Conservation (phyloP, 1,140 invertebrate species). For the Drosophila suzukii region DNA sequence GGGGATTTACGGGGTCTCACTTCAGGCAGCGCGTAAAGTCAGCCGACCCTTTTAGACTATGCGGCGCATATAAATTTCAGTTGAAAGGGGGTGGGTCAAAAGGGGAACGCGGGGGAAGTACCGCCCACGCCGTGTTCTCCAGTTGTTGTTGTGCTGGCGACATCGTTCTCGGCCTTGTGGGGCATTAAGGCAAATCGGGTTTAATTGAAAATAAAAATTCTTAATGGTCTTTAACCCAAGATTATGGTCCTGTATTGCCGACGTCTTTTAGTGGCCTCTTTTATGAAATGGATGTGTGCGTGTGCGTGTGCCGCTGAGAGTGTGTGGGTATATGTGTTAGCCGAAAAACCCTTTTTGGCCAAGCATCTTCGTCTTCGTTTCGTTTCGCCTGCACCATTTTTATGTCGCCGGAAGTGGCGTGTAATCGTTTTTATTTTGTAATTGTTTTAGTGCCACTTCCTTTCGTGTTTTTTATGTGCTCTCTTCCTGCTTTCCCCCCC, state of each 20-base stretch:
- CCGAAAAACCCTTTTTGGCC: constrained; percentile 62
- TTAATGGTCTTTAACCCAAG: constrained; percentile 83
- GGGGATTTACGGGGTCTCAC: constrained; percentile 24
- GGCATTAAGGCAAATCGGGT: constrained; percentile 83
- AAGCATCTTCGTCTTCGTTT: constrained; percentile 33
- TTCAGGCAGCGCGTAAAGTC: constrained; percentile 66
- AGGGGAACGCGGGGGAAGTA: not conserved
- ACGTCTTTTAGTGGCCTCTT: constrained; percentile 79
- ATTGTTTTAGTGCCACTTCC: constrained; percentile 83
- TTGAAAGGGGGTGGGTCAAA: constrained; percentile 2
- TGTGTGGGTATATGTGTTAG: constrained; percentile 30
- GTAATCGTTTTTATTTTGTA: constrained; percentile 83
- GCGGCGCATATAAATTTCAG: constrained; percentile 78
- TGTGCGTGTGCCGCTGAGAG: constrained; percentile 7
- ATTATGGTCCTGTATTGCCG: constrained; percentile 79
- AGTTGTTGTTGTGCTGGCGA: constrained; percentile 57
- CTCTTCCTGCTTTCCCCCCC: constrained; percentile 35
- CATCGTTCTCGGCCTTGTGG: constrained; percentile 81
- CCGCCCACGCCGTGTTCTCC: constrained; percentile 53
- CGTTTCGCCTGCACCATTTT: constrained; percentile 63
- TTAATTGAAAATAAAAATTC: constrained; percentile 84
- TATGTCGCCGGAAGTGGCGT: constrained; percentile 82
- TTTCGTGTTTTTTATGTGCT: constrained; percentile 80
- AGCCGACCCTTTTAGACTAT: constrained; percentile 80
- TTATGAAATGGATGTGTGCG: constrained; percentile 68